phyloP scores from a whole-genome alignment of 1,140 invertebrate species.

The Papilio helenus region DNA sequence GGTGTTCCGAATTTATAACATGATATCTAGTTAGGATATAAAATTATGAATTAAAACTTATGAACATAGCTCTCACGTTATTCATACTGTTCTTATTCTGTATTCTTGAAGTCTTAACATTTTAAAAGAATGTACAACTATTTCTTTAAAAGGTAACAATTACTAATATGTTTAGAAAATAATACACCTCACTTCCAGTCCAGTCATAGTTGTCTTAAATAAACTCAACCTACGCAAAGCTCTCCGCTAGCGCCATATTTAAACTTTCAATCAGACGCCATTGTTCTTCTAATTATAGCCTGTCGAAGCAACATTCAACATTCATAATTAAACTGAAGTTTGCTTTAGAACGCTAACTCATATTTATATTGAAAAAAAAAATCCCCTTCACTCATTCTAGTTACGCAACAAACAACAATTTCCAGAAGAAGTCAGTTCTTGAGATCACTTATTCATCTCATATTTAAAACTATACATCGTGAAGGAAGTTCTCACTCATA shows the following conservation, averaged over 20 bases:
- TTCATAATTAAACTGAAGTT: slow-evolving; percentile 42
- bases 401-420: slow-evolving; percentile 41
- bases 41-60: not conserved
- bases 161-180: not conserved
- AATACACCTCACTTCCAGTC: not conserved
- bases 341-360: slow-evolving; percentile 41
- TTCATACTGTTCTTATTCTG: not conserved
- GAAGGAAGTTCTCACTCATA: slow-evolving; percentile 46
- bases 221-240: slow-evolving; percentile 35
- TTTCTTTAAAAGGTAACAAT: not conserved
- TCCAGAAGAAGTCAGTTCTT: slow-evolving; percentile 29
- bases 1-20: slow-evolving; percentile 37
- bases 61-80: too few species aligned
- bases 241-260: slow-evolving; percentile 30
- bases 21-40: not conserved
- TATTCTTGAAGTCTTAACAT: too few species aligned
- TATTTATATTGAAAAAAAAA: slow-evolving; percentile 40
- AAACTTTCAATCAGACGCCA: slow-evolving; percentile 54
- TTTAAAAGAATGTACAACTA: not conserved
- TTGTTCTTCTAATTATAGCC: slow-evolving; percentile 64
- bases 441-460: slow-evolving; percentile 37
- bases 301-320: slow-evolving; percentile 50
- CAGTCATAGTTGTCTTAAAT: slow-evolving; percentile 33
- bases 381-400: slow-evolving; percentile 33
- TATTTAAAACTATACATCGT: slow-evolving; percentile 44